phyloP scores from a whole-genome alignment of 2,797 vertebrate genomes.

The Rallus crepitans region DNA sequence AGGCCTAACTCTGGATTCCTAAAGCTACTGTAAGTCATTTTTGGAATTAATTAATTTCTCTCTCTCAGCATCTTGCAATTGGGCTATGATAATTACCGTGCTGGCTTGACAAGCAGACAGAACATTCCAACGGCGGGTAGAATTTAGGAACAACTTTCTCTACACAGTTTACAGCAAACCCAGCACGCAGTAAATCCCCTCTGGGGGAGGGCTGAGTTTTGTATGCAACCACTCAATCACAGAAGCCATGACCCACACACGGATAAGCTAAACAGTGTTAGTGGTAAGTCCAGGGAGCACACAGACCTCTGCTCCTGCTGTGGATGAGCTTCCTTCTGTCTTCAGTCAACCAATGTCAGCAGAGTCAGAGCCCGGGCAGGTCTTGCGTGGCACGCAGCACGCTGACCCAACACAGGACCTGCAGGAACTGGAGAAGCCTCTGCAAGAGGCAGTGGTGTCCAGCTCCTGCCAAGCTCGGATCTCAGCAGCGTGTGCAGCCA shows the following conservation, averaged over 20 bases:
- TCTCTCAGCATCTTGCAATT: background rate
- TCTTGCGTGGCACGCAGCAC: background rate
- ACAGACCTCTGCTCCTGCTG: background rate
- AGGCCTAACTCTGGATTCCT: background rate
- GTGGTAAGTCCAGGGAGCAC: background rate
- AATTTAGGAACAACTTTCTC: background rate
- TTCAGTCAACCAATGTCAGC: background rate
- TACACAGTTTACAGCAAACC: background rate
- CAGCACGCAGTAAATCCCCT: background rate
- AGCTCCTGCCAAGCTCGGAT: background rate
- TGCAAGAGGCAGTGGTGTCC: background rate
- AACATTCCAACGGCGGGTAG: background rate
- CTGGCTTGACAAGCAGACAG: background rate
- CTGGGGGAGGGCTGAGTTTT: background rate
- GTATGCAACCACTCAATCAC: background rate
- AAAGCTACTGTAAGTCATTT: background rate
- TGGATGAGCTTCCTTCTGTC: background rate
- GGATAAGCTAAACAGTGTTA: background rate
- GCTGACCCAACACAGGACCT: accelerated
- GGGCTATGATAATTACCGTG: background rate
- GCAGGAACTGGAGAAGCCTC: background rate
- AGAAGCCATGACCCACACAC: background rate
- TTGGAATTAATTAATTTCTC: background rate
- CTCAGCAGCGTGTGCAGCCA: background rate
- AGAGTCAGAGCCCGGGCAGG: background rate